A percentile compares a stretch with the other conserved stretches of the same genome.
Evolutionary conservation across 2,888 invertebrate genomes (phyloP).

Genomic region (Drosophila lacicola): DNA sequence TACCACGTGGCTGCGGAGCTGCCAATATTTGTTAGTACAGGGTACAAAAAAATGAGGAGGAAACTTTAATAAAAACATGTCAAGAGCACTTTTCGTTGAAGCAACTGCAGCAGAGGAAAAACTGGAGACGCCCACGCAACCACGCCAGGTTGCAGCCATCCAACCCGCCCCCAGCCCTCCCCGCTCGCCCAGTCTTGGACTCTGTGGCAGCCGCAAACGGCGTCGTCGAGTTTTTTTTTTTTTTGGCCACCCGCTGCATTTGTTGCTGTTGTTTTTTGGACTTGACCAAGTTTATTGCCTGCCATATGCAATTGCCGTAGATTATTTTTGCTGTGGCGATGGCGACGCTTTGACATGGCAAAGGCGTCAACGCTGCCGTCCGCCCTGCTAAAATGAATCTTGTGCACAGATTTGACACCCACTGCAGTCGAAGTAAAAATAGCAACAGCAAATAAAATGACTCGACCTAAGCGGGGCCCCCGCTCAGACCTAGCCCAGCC

Average conservation of each 20-base stretch:
- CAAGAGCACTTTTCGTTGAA: slow-evolving; percentile 72
- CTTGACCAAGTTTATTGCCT: slow-evolving; percentile 82
- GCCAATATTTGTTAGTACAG: slow-evolving; percentile 2
- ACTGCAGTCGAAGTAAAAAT: slow-evolving; percentile 39
- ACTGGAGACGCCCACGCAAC: slow-evolving; percentile 40
- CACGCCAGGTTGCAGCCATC: slow-evolving; percentile 2
- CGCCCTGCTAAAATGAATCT: slow-evolving; percentile 18
- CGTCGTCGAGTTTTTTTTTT: slow-evolving; percentile 4
- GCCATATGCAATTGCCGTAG: slow-evolving; percentile 81
- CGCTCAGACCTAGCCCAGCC: not conserved
- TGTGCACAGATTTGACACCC: slow-evolving; percentile 55
- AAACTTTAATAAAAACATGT: slow-evolving; percentile 63
- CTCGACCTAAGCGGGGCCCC: slow-evolving; percentile 9
- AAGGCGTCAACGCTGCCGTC: slow-evolving; percentile 50
- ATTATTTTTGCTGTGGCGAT: slow-evolving; percentile 60
- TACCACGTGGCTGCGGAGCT: no score
- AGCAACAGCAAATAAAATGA: slow-evolving; percentile 34
- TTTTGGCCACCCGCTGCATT: slow-evolving; percentile 2
- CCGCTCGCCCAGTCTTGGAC: not conserved
- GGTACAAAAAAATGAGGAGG: slow-evolving; percentile 18
- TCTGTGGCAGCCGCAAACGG: slow-evolving; percentile 9
- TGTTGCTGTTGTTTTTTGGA: slow-evolving; percentile 50
- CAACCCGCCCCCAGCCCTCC: not conserved
- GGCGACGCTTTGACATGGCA: slow-evolving; percentile 48
- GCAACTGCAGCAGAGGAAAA: slow-evolving; percentile 43